Conservation (phyloP, 1,140 invertebrate genomes). For the Diprion similis region DNA sequence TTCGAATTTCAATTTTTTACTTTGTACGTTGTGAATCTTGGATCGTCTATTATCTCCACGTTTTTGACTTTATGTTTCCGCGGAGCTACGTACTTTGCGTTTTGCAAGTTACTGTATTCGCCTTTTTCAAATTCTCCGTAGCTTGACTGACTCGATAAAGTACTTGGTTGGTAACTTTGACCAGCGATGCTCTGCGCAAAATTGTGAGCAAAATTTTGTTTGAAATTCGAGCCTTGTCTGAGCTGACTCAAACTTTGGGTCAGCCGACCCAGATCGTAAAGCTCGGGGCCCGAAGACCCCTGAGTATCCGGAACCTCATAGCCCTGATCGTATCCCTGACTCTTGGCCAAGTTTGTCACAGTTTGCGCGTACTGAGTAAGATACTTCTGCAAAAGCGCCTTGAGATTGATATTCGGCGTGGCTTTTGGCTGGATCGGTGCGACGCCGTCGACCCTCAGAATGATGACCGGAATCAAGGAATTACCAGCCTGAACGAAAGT, state of each 20-base stretch:
- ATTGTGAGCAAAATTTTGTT: constrained; percentile 15
- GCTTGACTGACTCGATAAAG: constrained; percentile 27
- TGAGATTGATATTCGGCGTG: constrained; percentile 51
- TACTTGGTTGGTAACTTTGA: constrained; percentile 22
- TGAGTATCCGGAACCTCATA: constrained; percentile 22
- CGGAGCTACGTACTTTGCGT: constrained; percentile 6
- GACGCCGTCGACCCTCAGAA: constrained; percentile 53
- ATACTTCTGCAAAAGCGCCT: constrained; percentile 55
- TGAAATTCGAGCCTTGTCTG: not conserved
- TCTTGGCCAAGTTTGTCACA: constrained; percentile 40
- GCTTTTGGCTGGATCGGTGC: constrained; percentile 44
- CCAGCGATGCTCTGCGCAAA: constrained; percentile 16
- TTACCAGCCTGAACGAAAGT: constrained; percentile 58
- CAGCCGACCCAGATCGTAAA: constrained; percentile 42
- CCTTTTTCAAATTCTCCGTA: constrained; percentile 28
- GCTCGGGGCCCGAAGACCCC: constrained; percentile 15
- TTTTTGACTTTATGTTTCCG: constrained; percentile 49
- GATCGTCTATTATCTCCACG: constrained; percentile 55
- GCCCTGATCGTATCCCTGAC: constrained; percentile 42
- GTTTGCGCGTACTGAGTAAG: constrained; percentile 51
- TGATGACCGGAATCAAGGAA: constrained; percentile 57
- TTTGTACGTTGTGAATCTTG: constrained; percentile 39
- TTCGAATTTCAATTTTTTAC: constrained; percentile 17
- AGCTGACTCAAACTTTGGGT: constrained; percentile 39
- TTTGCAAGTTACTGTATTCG: constrained; percentile 19